These are phyloP conservation scores for Phyllostomus discolor DNA, from an alignment of 2,113 vertebrate genomes.

Conservation along the genomic window DNA sequence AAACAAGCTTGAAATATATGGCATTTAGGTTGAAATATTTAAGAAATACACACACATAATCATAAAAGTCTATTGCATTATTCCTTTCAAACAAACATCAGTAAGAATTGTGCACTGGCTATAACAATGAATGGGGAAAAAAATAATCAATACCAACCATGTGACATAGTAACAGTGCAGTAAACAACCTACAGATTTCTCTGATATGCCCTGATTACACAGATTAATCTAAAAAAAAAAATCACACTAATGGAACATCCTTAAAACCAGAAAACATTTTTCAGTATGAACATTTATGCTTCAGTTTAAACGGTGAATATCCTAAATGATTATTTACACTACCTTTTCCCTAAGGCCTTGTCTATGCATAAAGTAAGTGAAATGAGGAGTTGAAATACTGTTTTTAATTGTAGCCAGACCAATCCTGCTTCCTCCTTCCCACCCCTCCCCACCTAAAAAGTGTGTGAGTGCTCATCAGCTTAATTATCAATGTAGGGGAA, in stretches of 20 bases:
- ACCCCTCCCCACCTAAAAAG: neutral
- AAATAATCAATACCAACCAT: neutral
- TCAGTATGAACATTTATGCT: conserved; percentile 8
- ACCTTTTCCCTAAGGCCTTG: neutral
- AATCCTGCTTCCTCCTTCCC: neutral
- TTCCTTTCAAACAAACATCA: neutral
- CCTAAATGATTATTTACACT: conserved; percentile 25
- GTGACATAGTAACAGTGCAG: neutral
- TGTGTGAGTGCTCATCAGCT: neutral
- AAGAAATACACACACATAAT: conserved; percentile 31
- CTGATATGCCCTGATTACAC: neutral
- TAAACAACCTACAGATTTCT: conserved; percentile 14
- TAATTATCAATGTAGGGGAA: neutral
- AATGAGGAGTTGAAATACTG: neutral
- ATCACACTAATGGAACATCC: neutral
- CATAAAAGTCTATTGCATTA: conserved; percentile 26
- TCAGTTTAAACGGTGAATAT: neutral
- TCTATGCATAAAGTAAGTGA: neutral
- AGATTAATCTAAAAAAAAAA: conserved; percentile 22
- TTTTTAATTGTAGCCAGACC: conserved; percentile 11
- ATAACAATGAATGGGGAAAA: neutral
- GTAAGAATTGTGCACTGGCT: neutral
- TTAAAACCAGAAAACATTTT: conserved; percentile 32
- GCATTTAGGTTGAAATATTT: conserved; percentile 29
- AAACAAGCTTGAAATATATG: conserved; percentile 34